Evolutionary conservation across 2,113 vertebrate species (phyloP).

Genomic region (Paradisaea rubra): DNA sequence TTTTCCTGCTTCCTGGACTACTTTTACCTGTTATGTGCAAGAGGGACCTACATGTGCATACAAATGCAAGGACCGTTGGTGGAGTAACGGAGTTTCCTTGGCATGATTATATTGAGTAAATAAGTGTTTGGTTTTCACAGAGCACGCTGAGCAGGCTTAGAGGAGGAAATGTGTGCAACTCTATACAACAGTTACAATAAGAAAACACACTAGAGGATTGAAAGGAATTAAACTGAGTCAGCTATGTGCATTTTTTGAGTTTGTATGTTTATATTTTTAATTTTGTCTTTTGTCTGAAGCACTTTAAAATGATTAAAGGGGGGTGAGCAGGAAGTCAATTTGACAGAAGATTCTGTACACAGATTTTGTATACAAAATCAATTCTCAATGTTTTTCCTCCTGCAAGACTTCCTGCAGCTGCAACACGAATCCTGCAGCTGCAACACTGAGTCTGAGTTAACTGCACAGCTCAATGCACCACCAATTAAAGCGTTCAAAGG

Average conservation of each 20-base stretch:
- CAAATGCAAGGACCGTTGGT: not conserved
- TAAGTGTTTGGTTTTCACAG: not conserved
- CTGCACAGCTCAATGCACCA: not conserved
- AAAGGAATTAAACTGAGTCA: not conserved
- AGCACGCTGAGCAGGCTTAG: not conserved
- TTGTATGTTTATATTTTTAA: not conserved
- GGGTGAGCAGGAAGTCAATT: not conserved
- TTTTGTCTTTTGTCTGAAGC: not conserved
- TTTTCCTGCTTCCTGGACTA: not conserved
- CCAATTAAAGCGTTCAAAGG: not conserved
- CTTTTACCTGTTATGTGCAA: not conserved
- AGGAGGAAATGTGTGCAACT: not conserved
- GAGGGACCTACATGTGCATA: not conserved
- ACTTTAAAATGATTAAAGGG: not conserved
- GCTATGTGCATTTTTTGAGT: not conserved
- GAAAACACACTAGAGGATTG: not conserved
- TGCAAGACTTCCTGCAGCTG: not conserved
- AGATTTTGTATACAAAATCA: not conserved
- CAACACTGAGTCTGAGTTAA: not conserved
- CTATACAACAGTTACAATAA: not conserved
- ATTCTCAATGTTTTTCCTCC: not conserved
- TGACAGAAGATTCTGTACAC: not conserved
- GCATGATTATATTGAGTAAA: not conserved
- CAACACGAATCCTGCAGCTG: not conserved
- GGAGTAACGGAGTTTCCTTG: not conserved